Evolutionary conservation across 1,140 invertebrate genomes (phyloP).

Genomic region (Stenopsyche tienmushanensis): DNA sequence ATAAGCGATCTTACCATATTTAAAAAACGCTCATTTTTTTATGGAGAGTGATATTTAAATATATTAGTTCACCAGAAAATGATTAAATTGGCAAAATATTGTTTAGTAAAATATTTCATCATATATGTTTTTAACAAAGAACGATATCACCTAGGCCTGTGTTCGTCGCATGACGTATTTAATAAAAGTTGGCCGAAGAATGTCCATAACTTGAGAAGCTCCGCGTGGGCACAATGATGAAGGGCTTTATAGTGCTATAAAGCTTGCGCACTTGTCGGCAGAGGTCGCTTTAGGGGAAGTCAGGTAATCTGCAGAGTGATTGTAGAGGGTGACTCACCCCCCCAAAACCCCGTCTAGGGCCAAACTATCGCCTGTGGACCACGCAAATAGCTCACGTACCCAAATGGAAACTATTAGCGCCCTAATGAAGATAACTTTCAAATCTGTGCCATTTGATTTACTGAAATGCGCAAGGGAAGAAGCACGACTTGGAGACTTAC

Average conservation of each 20-base stretch:
- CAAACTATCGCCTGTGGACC: constrained; percentile 5
- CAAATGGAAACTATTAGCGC: constrained; percentile 40
- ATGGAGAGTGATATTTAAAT: too few relatives aligned
- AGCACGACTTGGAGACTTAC: too few relatives aligned
- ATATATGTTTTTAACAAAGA: too few relatives aligned
- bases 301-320: constrained; percentile 37
- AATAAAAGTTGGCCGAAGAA: too few relatives aligned
- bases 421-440: constrained; percentile 40
- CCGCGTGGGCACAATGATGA: constrained; percentile 25
- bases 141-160: too few relatives aligned
- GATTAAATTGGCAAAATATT: too few relatives aligned
- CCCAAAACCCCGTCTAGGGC: not conserved
- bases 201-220: constrained; percentile 14
- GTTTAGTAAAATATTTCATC: too few relatives aligned
- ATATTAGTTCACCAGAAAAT: too few relatives aligned
- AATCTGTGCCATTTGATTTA: constrained; percentile 39
- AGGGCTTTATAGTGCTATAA: constrained; percentile 36
- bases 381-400: constrained; percentile 34
- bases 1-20: too few relatives aligned
- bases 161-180: too few relatives aligned
- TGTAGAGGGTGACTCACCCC: constrained; percentile 17
- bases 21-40: too few relatives aligned
- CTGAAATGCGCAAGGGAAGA: constrained; percentile 23
- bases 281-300: constrained; percentile 33
- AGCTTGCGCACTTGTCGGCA: constrained; percentile 34